phyloP scores from a whole-genome alignment of 2,797 vertebrate species.

The Sebastiscus tertius region DNA sequence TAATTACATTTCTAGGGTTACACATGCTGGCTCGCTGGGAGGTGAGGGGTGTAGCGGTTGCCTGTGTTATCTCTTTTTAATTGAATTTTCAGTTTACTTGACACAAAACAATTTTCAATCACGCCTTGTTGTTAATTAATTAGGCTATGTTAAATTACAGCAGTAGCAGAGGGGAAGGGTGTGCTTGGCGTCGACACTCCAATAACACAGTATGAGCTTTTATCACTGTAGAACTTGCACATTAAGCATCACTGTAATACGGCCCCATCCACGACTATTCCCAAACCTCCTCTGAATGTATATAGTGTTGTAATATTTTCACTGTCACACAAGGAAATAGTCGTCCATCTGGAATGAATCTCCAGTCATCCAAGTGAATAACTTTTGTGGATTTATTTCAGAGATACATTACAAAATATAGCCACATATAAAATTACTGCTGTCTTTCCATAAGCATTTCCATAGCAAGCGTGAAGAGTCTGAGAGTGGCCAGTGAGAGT shows the following conservation, averaged over 20 bases:
- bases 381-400: background rate
- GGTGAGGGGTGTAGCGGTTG: background rate
- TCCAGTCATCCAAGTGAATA: background rate
- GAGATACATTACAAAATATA: background rate
- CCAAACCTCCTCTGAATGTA: background rate
- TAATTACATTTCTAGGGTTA: conserved; percentile 35
- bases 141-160: conserved; percentile 4
- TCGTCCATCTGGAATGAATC: background rate
- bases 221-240: background rate
- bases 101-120: conserved; percentile 22
- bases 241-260: background rate
- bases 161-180: background rate
- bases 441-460: conserved; percentile 1
- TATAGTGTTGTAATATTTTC: background rate
- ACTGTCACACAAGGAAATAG: background rate
- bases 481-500: background rate
- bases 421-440: background rate
- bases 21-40: background rate
- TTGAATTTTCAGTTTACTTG: conserved; percentile 27
- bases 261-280: background rate
- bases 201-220: background rate
- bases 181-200: background rate
- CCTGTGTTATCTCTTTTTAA: conserved; percentile 11
- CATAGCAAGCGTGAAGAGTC: background rate
- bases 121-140: conserved; percentile 10